phyloP scores from a whole-genome alignment of 2,888 invertebrate genomes.

The Orthosia gothica region DNA sequence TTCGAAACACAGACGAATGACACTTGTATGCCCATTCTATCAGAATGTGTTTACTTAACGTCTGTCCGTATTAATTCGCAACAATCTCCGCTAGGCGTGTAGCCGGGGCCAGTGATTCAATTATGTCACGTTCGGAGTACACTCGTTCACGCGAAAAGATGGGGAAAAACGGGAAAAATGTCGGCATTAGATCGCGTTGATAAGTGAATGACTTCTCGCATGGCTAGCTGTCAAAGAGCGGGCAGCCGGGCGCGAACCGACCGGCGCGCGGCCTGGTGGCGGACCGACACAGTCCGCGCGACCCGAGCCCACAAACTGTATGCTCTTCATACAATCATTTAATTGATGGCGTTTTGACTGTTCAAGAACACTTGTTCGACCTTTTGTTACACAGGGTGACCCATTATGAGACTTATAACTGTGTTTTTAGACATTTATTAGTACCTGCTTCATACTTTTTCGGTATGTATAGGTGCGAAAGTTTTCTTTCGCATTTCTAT shows the following conservation, averaged over 20 bases:
- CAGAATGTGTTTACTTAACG: conserved; percentile 72
- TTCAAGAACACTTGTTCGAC: neutral
- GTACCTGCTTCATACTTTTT: too few species aligned
- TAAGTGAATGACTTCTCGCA: conserved; percentile 91
- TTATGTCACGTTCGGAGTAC: conserved; percentile 86
- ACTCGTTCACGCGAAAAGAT: conserved; percentile 85
- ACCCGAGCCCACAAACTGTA: conserved; percentile 48
- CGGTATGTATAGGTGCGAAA: too few species aligned
- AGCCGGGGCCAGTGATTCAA: conserved; percentile 86
- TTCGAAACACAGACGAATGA: neutral
- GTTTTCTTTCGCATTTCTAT: neutral
- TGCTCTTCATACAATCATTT: conserved; percentile 46
- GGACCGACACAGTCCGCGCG: conserved; percentile 61
- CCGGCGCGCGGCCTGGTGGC: conserved; percentile 56
- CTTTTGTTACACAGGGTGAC: neutral
- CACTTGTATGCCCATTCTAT: conserved; percentile 36
- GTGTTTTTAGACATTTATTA: neutral
- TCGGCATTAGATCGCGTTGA: conserved; percentile 87
- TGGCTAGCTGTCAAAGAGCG: conserved; percentile 90
- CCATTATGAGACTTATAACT: neutral
- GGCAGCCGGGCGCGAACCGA: conserved; percentile 80
- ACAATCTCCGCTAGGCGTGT: conserved; percentile 76
- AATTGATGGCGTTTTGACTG: conserved; percentile 49
- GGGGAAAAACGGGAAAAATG: conserved; percentile 91
- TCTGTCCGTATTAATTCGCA: conserved; percentile 88